Conservation (phyloP, 2,797 vertebrate genomes). For the Bovichtus variegatus region DNA sequence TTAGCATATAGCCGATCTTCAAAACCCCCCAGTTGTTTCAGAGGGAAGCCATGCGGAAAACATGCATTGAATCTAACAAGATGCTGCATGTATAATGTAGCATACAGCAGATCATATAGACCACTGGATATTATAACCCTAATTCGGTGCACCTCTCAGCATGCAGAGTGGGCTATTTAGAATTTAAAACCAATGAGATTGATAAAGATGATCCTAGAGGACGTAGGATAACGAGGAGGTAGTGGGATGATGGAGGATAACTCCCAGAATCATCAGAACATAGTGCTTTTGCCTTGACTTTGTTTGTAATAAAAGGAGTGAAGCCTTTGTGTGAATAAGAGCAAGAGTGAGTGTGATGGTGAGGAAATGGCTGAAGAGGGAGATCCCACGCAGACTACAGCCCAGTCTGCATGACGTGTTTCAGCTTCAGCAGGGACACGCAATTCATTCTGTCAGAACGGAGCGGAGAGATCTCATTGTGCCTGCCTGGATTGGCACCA, state of each 20-base stretch:
- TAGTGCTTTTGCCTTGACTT: slow-evolving; percentile 16
- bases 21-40: slow-evolving; percentile 74
- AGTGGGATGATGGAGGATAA: slow-evolving; percentile 33
- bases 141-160: slow-evolving; percentile 47
- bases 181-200: slow-evolving; percentile 42
- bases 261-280: slow-evolving; percentile 34
- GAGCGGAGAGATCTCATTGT: slow-evolving; percentile 78
- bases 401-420: slow-evolving; percentile 58
- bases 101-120: slow-evolving; percentile 68
- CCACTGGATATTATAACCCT: slow-evolving; percentile 69
- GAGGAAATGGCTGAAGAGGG: slow-evolving; percentile 58
- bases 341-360: slow-evolving; percentile 21
- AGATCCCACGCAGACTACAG: slow-evolving; percentile 63
- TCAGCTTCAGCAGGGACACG: slow-evolving; percentile 59
- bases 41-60: slow-evolving; percentile 82
- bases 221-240: slow-evolving; percentile 26
- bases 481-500: slow-evolving; percentile 81
- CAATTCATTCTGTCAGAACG: slow-evolving; percentile 65
- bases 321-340: slow-evolving; percentile 51
- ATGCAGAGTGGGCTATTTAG: slow-evolving; percentile 43
- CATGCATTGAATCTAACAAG: slow-evolving; percentile 83
- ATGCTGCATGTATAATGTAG: slow-evolving; percentile 84
- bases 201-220: slow-evolving; percentile 46
- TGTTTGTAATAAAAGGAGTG: slow-evolving; percentile 54
- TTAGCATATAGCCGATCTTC: slow-evolving; percentile 75